Base-by-base conservation (phyloP, 2,797 vertebrate species). In the Enteromius treurensis region DNA sequence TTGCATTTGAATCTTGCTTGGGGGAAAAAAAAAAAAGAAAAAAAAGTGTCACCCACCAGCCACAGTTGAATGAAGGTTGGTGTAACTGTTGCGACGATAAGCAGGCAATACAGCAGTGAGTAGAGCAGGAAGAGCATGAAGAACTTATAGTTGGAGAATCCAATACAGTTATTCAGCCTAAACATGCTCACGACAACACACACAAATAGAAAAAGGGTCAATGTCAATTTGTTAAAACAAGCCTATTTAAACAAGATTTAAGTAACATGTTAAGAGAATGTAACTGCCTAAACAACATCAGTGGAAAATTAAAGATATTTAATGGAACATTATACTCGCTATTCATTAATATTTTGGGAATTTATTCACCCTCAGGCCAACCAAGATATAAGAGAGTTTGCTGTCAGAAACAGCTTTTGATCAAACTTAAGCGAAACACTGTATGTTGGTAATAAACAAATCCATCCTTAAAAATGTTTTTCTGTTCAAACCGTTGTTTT, bases 161-260 rank as follows among this genome's bases (percentile, higher is more conserved):
- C 96, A 88, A 96, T 95, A 90, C 96, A 96, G 91, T 96, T 96
- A 93, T 96, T 96, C 93, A 96, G 94, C 96, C 96, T 96, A 88
- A 87, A 93, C 32, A 67, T 47, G 45, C 53, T 68, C 62, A 84
- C 29, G 32, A 26, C 26, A 71, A 74, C 17, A 26, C 26, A 26
- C 26, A 26, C 26, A 26, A 26, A 26, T 26, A 26, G 26, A 26
- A 26, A 26, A 55, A 83, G 4, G 42, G n/a, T 29, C 68, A 19
- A 40, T 32, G 40, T 26, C 42, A 55, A 9, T 11, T 11, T 45
- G 42, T 11, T 45, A 45, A 11, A 11, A 45, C 42, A 13, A 45
- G 42, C 11, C 11, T 45, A 45, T 37, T 73, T 75, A 55, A 75
- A 23, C 49, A 14, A 11, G 15, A 74, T 32, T 1, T 11, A 62